These are phyloP conservation scores for Parascotia fuliginaria DNA, from an alignment of 2,888 invertebrate species.

Conservation along the genomic window DNA sequence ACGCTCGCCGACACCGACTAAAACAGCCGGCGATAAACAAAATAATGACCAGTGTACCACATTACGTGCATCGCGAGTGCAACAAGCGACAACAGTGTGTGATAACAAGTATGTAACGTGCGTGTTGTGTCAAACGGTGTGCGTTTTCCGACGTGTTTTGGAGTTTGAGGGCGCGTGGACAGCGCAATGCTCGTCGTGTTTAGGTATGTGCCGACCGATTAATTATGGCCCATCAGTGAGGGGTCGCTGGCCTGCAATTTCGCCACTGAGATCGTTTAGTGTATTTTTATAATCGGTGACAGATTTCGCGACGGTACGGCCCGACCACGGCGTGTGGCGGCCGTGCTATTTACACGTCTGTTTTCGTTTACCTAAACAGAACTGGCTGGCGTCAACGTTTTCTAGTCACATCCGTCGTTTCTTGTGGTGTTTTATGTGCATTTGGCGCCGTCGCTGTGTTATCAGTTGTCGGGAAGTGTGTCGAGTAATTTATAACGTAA, in stretches of 20 bases:
- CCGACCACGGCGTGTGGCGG: constrained; percentile 43
- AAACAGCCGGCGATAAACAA: constrained; percentile 81
- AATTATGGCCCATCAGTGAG: constrained; percentile 80
- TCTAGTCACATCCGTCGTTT: constrained; percentile 60
- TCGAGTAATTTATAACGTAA: constrained; percentile 82
- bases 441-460: constrained; percentile 68
- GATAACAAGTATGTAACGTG: constrained; percentile 81
- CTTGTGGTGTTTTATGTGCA: constrained; percentile 61
- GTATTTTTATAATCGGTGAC: constrained; percentile 70
- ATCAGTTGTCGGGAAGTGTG: constrained; percentile 76
- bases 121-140: constrained; percentile 80
- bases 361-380: constrained; percentile 48
- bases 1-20: constrained; percentile 61
- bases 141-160: constrained; percentile 76
- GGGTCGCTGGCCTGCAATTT: constrained; percentile 77
- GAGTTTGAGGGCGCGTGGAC: constrained; percentile 72
- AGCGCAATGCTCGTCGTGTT: constrained; percentile 79
- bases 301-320: constrained; percentile 50
- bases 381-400: constrained; percentile 45
- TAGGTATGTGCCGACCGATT: constrained; percentile 82
- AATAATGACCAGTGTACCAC: constrained; percentile 81
- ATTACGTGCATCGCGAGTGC: constrained; percentile 81
- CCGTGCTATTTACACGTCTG: constrained; percentile 49
- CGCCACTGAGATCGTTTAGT: constrained; percentile 63
- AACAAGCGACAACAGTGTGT: constrained; percentile 81